These are phyloP conservation scores for Exephanes ischioxanthus DNA, from an alignment of 2,888 invertebrate genomes.

Conservation along the genomic window DNA sequence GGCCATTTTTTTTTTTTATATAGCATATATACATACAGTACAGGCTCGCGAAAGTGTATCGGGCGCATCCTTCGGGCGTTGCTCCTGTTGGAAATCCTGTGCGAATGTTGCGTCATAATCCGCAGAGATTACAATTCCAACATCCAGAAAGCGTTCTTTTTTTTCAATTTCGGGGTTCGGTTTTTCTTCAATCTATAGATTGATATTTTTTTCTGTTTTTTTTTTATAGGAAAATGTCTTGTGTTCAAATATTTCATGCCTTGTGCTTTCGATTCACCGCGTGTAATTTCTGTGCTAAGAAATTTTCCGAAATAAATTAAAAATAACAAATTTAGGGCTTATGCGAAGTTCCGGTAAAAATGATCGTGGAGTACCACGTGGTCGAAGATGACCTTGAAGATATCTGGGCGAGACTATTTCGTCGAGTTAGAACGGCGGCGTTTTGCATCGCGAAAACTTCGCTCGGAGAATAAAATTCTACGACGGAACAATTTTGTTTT, in stretches of 20 bases:
- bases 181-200: background rate
- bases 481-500: too few relatives aligned
- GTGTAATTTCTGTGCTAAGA: too few relatives aligned
- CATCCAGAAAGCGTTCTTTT: background rate
- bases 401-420: too few relatives aligned
- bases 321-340: background rate
- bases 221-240: background rate
- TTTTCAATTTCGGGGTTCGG: background rate
- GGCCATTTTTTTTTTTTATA: conserved; percentile 48
- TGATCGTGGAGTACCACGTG: background rate
- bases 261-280: too few relatives aligned
- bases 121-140: background rate
- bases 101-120: background rate
- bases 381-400: background rate
- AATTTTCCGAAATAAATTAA: too few relatives aligned
- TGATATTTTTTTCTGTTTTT: background rate
- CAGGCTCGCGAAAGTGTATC: background rate
- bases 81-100: background rate
- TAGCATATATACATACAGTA: conserved; percentile 2
- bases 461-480: background rate
- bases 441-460: background rate
- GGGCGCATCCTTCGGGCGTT: background rate
- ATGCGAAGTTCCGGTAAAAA: background rate
- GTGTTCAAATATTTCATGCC: too few relatives aligned
- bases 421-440: too few relatives aligned